A percentile compares a stretch with the other conserved stretches of the same genome.
Evolutionary conservation across 2,113 vertebrate genomes (phyloP).

Genomic region (Sapayoa aenigma): DNA sequence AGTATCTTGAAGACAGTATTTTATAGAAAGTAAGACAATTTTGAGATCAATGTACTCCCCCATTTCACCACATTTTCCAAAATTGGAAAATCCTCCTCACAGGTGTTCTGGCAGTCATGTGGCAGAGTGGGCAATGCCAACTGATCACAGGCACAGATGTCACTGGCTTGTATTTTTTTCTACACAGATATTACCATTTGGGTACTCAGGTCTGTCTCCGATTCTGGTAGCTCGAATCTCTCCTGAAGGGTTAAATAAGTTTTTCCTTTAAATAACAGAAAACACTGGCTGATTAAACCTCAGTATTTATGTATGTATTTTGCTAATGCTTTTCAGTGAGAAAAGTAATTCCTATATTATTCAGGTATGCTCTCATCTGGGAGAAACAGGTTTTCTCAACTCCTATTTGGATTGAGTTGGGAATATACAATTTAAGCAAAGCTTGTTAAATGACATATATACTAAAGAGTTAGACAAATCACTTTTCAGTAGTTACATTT

Average conservation of each 20-base stretch:
- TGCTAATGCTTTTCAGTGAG: background rate
- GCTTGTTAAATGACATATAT: background rate
- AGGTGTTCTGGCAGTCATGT: background rate
- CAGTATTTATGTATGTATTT: background rate
- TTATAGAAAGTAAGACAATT: background rate
- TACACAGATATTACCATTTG: background rate
- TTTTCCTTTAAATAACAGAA: background rate
- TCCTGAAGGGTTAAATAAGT: background rate
- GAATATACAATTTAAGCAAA: background rate
- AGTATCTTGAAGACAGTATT: background rate
- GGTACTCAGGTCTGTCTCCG: background rate
- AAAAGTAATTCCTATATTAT: background rate
- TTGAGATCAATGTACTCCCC: rapidly evolving
- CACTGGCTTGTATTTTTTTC: rapidly evolving
- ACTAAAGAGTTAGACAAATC: background rate
- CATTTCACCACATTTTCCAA: background rate
- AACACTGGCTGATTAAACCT: background rate
- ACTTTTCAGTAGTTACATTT: background rate
- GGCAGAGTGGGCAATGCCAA: background rate
- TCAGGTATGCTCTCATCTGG: background rate
- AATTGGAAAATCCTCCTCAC: background rate
- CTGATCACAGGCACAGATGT: background rate
- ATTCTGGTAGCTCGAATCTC: background rate
- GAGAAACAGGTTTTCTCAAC: background rate
- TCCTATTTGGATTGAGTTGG: background rate